Evolutionary conservation across 1,140 invertebrate genomes (phyloP).

Genomic region (Brachionus calyciflorus): DNA sequence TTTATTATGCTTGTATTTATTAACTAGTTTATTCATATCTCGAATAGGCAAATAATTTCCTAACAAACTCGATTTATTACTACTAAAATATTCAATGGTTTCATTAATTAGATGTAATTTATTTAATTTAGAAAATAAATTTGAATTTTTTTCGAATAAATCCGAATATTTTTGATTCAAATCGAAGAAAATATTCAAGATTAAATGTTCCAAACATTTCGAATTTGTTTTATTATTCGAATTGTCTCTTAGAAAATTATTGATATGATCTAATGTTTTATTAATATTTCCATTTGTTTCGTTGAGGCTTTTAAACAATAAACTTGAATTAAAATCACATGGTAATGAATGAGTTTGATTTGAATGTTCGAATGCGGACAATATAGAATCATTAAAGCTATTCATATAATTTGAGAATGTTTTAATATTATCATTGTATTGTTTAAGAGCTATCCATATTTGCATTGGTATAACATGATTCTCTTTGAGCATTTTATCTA

Average conservation of each 20-base stretch:
- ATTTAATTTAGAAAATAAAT: not conserved
- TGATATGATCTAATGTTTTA: not conserved
- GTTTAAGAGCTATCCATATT: slow-evolving; percentile 21
- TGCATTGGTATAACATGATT: slow-evolving; percentile 14
- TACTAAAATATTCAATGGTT: slow-evolving; percentile 1
- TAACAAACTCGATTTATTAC: not conserved
- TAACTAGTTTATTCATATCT: not conserved
- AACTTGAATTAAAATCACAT: no score
- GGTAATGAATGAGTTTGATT: not conserved
- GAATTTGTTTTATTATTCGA: not conserved
- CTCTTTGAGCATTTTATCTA: slow-evolving; percentile 42
- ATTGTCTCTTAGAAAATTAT: not conserved
- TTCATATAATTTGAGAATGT: slow-evolving; percentile 2
- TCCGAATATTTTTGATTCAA: slow-evolving; percentile 5
- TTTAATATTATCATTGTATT: slow-evolving; percentile 37
- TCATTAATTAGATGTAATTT: not conserved
- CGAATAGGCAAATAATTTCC: not conserved
- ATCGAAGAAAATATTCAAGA: not conserved
- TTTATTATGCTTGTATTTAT: not conserved
- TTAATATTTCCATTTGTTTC: slow-evolving; percentile 3
- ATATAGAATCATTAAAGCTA: not conserved
- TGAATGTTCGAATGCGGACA: no score
- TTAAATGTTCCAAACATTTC: not conserved
- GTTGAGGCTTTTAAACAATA: not conserved
- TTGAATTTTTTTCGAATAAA: not conserved